Conservation (phyloP, 2,797 vertebrate species). For the Gymnothorax javanicus region DNA sequence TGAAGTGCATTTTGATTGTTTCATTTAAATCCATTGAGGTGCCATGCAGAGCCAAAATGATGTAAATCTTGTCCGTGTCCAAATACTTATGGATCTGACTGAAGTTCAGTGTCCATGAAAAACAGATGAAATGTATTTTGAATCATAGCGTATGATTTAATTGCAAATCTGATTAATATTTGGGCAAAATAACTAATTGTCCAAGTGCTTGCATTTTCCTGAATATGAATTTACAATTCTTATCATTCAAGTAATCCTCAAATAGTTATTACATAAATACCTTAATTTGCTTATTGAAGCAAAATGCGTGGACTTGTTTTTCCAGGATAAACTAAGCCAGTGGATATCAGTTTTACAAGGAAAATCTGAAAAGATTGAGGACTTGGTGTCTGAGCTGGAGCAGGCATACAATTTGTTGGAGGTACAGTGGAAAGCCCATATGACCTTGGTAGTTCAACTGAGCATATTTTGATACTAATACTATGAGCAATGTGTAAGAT, state of each 20-base stretch:
- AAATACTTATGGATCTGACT: too few relatives aligned
- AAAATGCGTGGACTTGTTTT: constrained; percentile 29
- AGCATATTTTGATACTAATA: background rate
- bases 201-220: background rate
- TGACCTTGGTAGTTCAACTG: background rate
- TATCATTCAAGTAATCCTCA: too few relatives aligned
- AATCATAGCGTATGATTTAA: background rate
- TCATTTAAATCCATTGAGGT: too few relatives aligned
- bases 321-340: constrained; percentile 80
- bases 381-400: constrained; percentile 90
- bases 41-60: too few relatives aligned
- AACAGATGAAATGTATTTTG: background rate
- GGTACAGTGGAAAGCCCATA: constrained; percentile 70
- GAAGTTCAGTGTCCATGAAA: background rate
- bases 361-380: constrained; percentile 88
- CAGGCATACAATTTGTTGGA: constrained; percentile 91
- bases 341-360: constrained; percentile 86
- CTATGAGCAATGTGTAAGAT: background rate
- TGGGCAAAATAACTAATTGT: background rate
- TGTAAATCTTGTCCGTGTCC: too few relatives aligned
- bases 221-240: background rate
- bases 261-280: background rate
- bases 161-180: background rate
- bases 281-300: background rate
- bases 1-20: too few relatives aligned